Evolutionary conservation across 2,888 invertebrate species (phyloP), one percentile per base, ranked within the genome.

Genomic region (Nomada fabriciana): DNA sequence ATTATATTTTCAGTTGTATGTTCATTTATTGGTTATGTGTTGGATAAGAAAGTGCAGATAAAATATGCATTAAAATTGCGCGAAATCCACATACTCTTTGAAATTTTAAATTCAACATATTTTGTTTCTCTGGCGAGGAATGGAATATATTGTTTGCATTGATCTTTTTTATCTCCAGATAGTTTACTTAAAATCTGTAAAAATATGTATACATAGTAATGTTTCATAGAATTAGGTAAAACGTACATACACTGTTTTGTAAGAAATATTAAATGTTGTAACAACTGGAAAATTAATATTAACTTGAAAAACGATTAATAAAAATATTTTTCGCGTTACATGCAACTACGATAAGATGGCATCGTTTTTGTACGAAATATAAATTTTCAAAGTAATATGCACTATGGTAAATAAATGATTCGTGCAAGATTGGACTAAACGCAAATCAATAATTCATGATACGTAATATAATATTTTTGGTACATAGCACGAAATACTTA

Each of bases 21-120:
- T 15, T 70, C 36, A 67, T 70, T 79, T 71, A 65, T 83, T 79
- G 78, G 83, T 84, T 83, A 82, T 82, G 67, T 73, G 42, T 68
- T 74, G 74, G 18, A 67, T 68, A n/a, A n/a, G 7, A 50, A n/a
- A 25, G 13, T 52, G 57, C 68, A 53, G n/a, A 74, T 25, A 67
- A 47, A 47, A 59, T 20, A 4, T 1, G 25, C 13, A 50, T 29
- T 59, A 59, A 57, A 52, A 29, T 59, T 68, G 2, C 11, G n/a
- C 13, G 25, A 42, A 9, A 25, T 43, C 20, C 42, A 63, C 3
- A 15, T 55, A 47, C 59, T 65, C 23, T 60, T 70, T 60, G 53
- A 53, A 67, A 53, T 23, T 20, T 13, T 43, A 15, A 47, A 47
- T 9, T 3, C 0, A n/a, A 23, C 43, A 47, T 57, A 36, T 53